Evolutionary conservation across 2,113 vertebrate species (phyloP).

Genomic region (Apteryx owenii): DNA sequence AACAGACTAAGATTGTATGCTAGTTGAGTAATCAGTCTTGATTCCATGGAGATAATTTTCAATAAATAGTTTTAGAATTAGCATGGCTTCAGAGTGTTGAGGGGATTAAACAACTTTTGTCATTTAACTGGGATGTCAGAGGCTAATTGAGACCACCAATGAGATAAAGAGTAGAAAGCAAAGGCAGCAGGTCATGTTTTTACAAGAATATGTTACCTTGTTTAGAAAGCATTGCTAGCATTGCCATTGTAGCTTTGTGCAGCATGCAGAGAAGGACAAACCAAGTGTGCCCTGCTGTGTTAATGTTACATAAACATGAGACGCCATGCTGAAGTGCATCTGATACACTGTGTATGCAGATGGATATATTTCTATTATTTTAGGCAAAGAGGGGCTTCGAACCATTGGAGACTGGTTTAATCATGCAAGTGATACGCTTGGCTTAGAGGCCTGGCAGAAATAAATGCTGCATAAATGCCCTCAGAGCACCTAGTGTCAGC

Average conservation of each 20-base stretch:
- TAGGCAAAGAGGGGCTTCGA: neutral
- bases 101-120: slow-evolving; percentile 56
- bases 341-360: neutral
- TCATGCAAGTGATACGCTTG: neutral
- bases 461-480: neutral
- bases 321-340: neutral
- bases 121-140: slow-evolving; percentile 43
- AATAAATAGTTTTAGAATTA: slow-evolving; percentile 2
- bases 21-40: neutral
- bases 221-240: neutral
- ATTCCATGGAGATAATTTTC: neutral
- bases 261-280: neutral
- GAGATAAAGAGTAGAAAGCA: slow-evolving; percentile 11
- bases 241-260: neutral
- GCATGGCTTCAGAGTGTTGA: slow-evolving; percentile 15
- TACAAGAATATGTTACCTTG: neutral
- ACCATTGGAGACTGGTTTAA: neutral
- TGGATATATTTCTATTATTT: neutral
- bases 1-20: neutral
- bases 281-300: neutral
- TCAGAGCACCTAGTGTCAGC: neutral
- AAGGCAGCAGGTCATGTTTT: slow-evolving; percentile 28
- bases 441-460: neutral
- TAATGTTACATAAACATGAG: neutral
- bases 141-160: slow-evolving; percentile 46